These are phyloP conservation scores for Diabrotica undecimpunctata DNA, from an alignment of 1,140 invertebrate genomes.

Conservation along the genomic window DNA sequence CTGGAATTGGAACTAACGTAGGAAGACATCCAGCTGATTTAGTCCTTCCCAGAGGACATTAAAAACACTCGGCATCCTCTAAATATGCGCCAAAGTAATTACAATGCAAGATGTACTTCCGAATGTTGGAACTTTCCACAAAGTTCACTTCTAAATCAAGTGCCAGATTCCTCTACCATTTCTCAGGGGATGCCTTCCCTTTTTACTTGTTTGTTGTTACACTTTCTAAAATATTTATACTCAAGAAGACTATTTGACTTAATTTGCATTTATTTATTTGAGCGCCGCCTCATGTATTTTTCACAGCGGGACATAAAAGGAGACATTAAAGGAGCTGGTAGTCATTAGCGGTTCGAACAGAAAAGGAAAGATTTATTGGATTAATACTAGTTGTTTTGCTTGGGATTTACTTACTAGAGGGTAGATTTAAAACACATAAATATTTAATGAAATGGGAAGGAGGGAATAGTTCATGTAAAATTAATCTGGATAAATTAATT, in stretches of 20 bases:
- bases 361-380: background rate
- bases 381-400: background rate
- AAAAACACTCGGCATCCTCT: slow-evolving; percentile 42
- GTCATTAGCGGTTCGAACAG: background rate
- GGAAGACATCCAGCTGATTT: slow-evolving; percentile 38
- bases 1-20: slow-evolving; percentile 35
- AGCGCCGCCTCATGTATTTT: background rate
- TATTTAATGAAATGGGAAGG: no score
- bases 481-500: no score
- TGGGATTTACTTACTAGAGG: no score
- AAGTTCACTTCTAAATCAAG: slow-evolving; percentile 25
- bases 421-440: no score
- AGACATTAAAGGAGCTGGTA: background rate
- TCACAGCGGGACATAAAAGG: background rate
- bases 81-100: slow-evolving; percentile 43
- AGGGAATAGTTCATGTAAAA: no score
- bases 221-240: slow-evolving; percentile 1
- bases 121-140: slow-evolving; percentile 30
- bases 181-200: slow-evolving; percentile 16
- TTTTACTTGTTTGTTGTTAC: slow-evolving; percentile 9
- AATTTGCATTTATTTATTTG: background rate
- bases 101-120: slow-evolving; percentile 43
- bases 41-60: slow-evolving; percentile 37
- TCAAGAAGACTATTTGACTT: background rate
- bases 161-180: slow-evolving; percentile 9